A percentile compares a stretch with the other conserved stretches of the same genome.
Conservation (phyloP, 1,140 invertebrate species). For the Anagrus nilaparvatae region DNA sequence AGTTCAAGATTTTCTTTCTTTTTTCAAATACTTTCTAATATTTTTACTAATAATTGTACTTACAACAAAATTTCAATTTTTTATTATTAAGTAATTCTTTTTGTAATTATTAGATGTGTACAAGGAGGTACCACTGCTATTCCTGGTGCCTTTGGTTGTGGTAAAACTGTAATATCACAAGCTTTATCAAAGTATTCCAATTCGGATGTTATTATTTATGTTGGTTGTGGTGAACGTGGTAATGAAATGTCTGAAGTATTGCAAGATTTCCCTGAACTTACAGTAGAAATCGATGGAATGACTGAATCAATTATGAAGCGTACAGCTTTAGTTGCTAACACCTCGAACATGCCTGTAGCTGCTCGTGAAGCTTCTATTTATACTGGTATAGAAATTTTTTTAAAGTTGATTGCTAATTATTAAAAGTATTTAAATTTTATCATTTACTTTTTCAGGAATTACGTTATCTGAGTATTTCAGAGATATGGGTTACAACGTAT, state of each 20-base stretch:
- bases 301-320: constrained; percentile 99
- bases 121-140: constrained; percentile 99
- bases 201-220: constrained; percentile 98
- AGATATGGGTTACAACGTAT: constrained; percentile 99
- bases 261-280: constrained; percentile 96
- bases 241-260: constrained; percentile 86
- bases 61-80: neutral
- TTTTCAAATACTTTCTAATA: neutral
- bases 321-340: constrained; percentile 97
- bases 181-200: constrained; percentile 99
- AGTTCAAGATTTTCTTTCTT: neutral
- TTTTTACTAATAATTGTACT: neutral
- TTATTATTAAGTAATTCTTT: neutral
- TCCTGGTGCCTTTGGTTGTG: constrained; percentile 95
- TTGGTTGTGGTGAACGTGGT: constrained; percentile 88
- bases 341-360: constrained; percentile 99
- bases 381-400: constrained; percentile 57
- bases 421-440: neutral
- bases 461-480: constrained; percentile 97
- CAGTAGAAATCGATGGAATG: constrained; percentile 91
- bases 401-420: neutral
- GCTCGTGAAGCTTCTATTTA: constrained; percentile 99
- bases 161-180: constrained; percentile 99
- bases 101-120: constrained; percentile 59
- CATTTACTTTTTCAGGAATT: constrained; percentile 58